Evolutionary conservation across 2,888 invertebrate species (phyloP), one percentile per base, ranked within the genome.

Genomic region (Venusia cambrica): DNA sequence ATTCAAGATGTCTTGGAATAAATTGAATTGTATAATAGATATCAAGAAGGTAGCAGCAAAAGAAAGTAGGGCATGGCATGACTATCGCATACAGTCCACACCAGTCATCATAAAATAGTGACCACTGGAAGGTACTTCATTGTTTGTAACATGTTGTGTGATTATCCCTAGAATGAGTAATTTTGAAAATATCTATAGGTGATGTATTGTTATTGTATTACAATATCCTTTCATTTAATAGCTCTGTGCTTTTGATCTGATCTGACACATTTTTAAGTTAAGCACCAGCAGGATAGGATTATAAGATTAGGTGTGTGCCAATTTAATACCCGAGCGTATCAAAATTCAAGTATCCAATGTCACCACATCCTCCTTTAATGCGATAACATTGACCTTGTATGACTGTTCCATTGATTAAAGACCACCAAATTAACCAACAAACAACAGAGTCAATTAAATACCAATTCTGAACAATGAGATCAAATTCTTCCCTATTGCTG

Each of bases 321-420:
- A 17, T 17, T 17, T n/a, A n/a, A n/a, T n/a, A n/a, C n/a, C n/a
- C n/a, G n/a, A n/a, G n/a, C n/a, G n/a, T n/a, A n/a, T n/a, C n/a
- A n/a, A n/a, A n/a, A n/a, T n/a, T n/a, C 14, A 1, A 24, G 24
- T 27, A n/a, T 8, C 16, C 16, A 26, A 27, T 28, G 31, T 25
- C 29, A 30, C 13, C 12, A 19, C 20, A 34, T 34, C 38, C 34
- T 34, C 16, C n/a, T 30, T 20, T 26, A 17, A 9, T 9, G 30
- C 37, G 38, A 52, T 38, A 48, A 53, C 21, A 53, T 55, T 51
- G 57, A 47, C 66, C 65, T 70, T 62, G 18, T 20, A 20, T 11
- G 11, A 31, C 30, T 43, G 25, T 50, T 46, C 40, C 47, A 42
- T 56, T 60, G 41, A 69, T 65, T 62, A 47, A 25, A 48, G 44